Conservation (phyloP, 2,797 vertebrate species). For the Pseudotriccus pelzelni region DNA sequence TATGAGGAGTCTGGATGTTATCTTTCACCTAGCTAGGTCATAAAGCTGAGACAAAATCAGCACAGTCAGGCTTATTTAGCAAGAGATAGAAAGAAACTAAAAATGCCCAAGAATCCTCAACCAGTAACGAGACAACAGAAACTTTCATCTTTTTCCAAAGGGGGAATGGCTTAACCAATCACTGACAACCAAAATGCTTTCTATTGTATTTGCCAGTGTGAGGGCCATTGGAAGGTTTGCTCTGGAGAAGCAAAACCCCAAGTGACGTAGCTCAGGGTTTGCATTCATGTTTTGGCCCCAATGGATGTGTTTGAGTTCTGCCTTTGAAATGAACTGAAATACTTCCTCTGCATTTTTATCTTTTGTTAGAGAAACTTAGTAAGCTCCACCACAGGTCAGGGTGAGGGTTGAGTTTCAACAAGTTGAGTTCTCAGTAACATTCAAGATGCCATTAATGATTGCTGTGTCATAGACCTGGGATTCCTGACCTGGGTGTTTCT, state of each 20-base stretch:
- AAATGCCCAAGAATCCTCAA: not conserved
- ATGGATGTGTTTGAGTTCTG: not conserved
- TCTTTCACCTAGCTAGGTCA: not conserved
- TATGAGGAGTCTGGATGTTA: not conserved
- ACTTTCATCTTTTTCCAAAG: not conserved
- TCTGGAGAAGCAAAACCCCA: not conserved
- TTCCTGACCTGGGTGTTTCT: conserved; percentile 25
- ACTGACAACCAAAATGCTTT: not conserved
- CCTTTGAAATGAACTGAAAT: not conserved
- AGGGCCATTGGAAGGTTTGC: not conserved
- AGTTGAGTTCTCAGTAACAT: not conserved
- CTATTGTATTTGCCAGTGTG: not conserved
- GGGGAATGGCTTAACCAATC: not conserved
- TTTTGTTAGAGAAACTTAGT: not conserved
- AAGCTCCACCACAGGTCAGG: not conserved
- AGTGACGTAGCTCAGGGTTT: not conserved
- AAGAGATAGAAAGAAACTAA: not conserved
- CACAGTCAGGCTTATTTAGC: not conserved
- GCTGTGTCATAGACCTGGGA: not conserved
- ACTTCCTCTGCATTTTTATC: not conserved
- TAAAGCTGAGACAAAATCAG: not conserved
- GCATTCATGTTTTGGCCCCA: not conserved
- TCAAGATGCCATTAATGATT: not conserved
- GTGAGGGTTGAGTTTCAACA: not conserved
- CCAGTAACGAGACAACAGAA: not conserved